A percentile compares a stretch with the other conserved stretches of the same genome.
Conservation (phyloP, 2,797 vertebrate genomes). For the Thamnophis elegans region DNA sequence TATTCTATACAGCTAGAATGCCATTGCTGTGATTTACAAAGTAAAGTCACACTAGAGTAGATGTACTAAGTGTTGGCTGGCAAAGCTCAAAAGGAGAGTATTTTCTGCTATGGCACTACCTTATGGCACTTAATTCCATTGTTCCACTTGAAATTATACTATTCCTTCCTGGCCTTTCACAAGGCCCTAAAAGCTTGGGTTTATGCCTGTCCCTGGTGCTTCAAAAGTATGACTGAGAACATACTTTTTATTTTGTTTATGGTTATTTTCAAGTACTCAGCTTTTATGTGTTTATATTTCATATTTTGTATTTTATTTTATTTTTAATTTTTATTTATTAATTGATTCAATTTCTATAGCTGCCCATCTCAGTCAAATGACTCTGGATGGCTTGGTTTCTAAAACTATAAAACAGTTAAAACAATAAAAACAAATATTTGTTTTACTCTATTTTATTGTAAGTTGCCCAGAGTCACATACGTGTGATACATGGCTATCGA, state of each 20-base stretch:
- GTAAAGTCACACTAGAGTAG: neutral
- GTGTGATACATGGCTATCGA: neutral
- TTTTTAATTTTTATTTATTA: neutral
- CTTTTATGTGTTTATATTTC: neutral
- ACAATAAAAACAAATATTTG: neutral
- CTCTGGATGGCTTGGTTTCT: neutral
- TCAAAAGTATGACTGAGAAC: neutral
- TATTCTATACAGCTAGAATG: neutral
- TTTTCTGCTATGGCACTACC: neutral
- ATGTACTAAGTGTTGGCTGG: neutral
- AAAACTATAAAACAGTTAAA: neutral
- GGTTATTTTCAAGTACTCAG: neutral
- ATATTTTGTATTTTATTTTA: neutral
- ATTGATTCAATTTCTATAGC: neutral
- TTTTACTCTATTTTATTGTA: neutral
- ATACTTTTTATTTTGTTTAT: neutral
- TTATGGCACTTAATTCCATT: neutral
- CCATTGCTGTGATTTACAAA: neutral
- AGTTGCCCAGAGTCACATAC: neutral
- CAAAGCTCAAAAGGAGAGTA: neutral
- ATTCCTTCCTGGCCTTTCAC: neutral
- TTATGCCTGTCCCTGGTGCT: neutral
- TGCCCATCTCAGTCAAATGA: neutral
- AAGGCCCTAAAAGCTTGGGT: neutral
- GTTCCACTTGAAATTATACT: neutral